phyloP scores from a whole-genome alignment of 1,140 invertebrate species.

The Heliconius eleuchia region DNA sequence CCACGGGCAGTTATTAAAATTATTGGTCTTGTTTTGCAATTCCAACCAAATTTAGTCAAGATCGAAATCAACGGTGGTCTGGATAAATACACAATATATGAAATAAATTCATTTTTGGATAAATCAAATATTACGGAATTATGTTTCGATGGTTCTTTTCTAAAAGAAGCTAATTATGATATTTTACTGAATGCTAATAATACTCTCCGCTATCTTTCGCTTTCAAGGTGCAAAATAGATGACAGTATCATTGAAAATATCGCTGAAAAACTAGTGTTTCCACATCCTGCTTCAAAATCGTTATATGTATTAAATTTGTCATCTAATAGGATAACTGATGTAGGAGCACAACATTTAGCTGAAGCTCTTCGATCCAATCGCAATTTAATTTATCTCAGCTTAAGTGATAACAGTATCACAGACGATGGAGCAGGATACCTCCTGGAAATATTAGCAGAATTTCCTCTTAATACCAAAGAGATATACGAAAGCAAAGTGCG shows the following conservation, averaged over 20 bases:
- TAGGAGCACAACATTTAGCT: constrained; percentile 51
- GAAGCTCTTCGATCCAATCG: constrained; percentile 55
- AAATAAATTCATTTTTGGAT: constrained; percentile 50
- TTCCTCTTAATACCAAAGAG: constrained; percentile 48
- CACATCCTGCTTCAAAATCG: constrained; percentile 51
- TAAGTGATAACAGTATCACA: constrained; percentile 36
- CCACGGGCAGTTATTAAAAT: constrained; percentile 52
- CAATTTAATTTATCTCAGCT: constrained; percentile 39
- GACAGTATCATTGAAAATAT: constrained; percentile 53
- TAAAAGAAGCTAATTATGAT: constrained; percentile 55
- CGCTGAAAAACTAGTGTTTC: constrained; percentile 42
- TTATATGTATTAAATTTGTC: constrained; percentile 56
- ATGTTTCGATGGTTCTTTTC: constrained; percentile 50
- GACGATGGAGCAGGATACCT: constrained; percentile 55
- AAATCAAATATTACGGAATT: constrained; percentile 53
- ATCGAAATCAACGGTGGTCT: constrained; percentile 52
- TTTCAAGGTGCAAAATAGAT: constrained; percentile 57
- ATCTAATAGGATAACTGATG: constrained; percentile 62
- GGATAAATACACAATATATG: constrained; percentile 47
- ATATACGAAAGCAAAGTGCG: constrained; percentile 42
- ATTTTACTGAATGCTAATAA: constrained; percentile 46
- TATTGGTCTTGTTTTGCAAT: constrained; percentile 48
- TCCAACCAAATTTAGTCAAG: constrained; percentile 41
- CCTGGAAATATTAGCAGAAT: constrained; percentile 47
- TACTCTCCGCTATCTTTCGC: constrained; percentile 49